Evolutionary conservation across 2,113 vertebrate genomes (phyloP), one percentile per base, ranked within the genome.

Genomic region (Ophthalmolycus amberensis): DNA sequence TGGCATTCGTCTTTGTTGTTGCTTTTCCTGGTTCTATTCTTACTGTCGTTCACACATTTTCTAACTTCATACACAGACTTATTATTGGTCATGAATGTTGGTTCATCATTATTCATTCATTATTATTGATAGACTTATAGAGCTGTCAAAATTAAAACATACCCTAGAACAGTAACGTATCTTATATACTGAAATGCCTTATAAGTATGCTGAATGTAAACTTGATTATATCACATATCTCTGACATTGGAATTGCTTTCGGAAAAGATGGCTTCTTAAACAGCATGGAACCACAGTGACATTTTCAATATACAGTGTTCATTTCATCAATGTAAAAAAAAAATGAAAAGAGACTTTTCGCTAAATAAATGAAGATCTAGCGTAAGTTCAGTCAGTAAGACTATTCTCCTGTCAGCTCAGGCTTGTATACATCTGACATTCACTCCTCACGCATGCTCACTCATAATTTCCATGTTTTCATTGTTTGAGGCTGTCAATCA

Each of bases 1-100:
- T 72, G 40, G 80, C 73, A 66, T 79, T 46, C 58, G 72, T 86
- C 63, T 34, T 79, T 76, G 69, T 65, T 34, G 54, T 34, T 69
- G 7, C 12, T 40, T 64, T 34, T 3, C 32, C 18, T 15, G 50
- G 12, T 71, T 80, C 42, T 58, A 69, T 40, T 82, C 58, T 68
- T 3, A 60, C 10, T 20, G 25, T 44, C 59, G 56, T 67, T 72
- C 25, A 70, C 66, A 46, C 15, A 5, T 63, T 46, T 27, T 82
- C 34, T 48, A 32, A 42, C 60, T 37, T 77, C 44, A 80, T 37
- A 32, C 22, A 54, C 10, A 60, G 29, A n/a, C 52, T 10, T 71
- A n/a, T 25, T 63, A 20, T 40, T 65, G 59, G 18, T 50, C 22
- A 59, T 38, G 15, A 65, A n/a, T 64, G 42, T 50, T 38, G 9